These are phyloP conservation scores for Amia ocellicauda DNA, from an alignment of 2,113 vertebrate genomes.

Conservation along the genomic window DNA sequence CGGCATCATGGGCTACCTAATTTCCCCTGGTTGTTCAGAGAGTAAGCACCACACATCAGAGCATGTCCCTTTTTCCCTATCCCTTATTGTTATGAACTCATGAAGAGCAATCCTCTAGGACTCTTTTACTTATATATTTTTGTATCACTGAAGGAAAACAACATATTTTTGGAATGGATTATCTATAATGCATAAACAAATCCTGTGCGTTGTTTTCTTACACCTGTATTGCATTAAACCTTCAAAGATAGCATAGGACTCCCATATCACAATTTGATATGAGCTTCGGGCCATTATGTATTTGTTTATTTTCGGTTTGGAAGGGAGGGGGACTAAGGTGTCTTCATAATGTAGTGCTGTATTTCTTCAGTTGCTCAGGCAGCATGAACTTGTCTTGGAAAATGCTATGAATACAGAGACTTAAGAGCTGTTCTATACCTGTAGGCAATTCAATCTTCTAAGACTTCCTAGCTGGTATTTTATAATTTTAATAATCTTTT, in stretches of 20 bases:
- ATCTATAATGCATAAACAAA: not conserved
- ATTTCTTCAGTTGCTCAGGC: constrained; percentile 33
- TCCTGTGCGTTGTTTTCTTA: constrained; percentile 12
- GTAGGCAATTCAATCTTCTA: constrained; percentile 47
- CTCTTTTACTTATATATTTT: no score
- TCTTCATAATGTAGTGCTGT: constrained; percentile 46
- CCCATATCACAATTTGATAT: constrained; percentile 25
- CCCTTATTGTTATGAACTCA: no score
- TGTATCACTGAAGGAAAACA: not conserved
- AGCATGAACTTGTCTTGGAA: constrained; percentile 28
- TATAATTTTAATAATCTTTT: constrained; percentile 59
- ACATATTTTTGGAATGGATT: constrained; percentile 11
- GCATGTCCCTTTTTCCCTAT: no score
- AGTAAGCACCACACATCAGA: no score
- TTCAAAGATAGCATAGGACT: constrained; percentile 58
- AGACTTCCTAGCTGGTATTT: constrained; percentile 34
- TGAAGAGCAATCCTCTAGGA: no score
- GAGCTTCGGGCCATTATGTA: constrained; percentile 13
- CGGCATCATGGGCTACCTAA: no score
- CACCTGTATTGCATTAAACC: constrained; percentile 55
- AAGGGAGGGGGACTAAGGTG: constrained; percentile 26
- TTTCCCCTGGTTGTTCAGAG: no score
- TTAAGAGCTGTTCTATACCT: constrained; percentile 43
- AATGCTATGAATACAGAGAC: constrained; percentile 45
- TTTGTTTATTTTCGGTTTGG: constrained; percentile 39